Evolutionary conservation across 2,888 invertebrate species (phyloP).

Genomic region (Leptothorax acervorum): DNA sequence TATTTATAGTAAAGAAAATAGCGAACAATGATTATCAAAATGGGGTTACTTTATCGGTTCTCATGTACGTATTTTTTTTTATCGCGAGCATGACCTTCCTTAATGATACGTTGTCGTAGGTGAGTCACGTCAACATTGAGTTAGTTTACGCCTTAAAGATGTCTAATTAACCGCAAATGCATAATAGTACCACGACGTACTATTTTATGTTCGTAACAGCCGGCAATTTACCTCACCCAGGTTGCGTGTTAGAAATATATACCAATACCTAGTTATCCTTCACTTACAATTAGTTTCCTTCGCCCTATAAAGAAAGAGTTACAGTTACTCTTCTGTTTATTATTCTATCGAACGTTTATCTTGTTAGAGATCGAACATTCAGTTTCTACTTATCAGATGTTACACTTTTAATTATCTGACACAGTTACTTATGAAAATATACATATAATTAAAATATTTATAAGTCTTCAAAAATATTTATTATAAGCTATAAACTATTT

Average conservation of each 20-base stretch:
- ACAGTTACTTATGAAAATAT: background rate
- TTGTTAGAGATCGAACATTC: constrained; percentile 20
- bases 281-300: constrained; percentile 18
- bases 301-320: background rate
- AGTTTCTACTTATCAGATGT: background rate
- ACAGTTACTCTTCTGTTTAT: constrained; percentile 16
- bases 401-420: background rate
- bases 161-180: constrained; percentile 32
- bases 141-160: constrained; percentile 16
- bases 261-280: constrained; percentile 58
- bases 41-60: background rate
- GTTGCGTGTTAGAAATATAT: constrained; percentile 50
- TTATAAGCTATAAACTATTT: background rate
- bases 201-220: constrained; percentile 41
- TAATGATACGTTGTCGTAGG: constrained; percentile 22
- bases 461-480: background rate
- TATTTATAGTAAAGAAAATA: background rate
- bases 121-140: background rate
- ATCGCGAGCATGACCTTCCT: constrained; percentile 2
- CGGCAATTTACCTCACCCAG: constrained; percentile 34
- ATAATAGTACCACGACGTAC: background rate
- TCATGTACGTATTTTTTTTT: background rate
- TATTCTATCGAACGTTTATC: background rate
- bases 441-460: background rate
- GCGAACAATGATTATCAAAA: background rate